Conservation (phyloP, 2,797 vertebrate species). For the Triplophysa yarkandensis region DNA sequence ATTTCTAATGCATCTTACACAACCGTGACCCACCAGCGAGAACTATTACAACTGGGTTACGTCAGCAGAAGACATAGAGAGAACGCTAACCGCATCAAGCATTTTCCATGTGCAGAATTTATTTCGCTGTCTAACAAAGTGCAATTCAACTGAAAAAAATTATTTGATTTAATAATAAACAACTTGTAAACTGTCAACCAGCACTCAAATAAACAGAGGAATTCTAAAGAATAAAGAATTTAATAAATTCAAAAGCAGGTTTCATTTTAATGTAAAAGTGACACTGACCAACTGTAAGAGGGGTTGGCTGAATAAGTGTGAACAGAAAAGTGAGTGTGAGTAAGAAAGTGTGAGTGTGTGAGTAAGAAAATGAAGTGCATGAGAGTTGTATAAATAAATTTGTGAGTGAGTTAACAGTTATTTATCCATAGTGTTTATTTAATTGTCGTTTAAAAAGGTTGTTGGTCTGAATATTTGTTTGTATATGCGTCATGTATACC, state of each 20-base stretch:
- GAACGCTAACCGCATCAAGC: background rate
- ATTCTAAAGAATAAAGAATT: no score
- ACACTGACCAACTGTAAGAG: background rate
- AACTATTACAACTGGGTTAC: slow-evolving; percentile 18
- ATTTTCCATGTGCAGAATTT: background rate
- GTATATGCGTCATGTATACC: no score
- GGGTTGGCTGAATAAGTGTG: background rate
- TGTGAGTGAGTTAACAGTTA: background rate
- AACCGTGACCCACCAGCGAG: slow-evolving; percentile 13
- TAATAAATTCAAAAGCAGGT: background rate
- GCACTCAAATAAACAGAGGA: slow-evolving; percentile 24
- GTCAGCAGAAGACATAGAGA: slow-evolving; percentile 15
- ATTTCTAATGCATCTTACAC: slow-evolving; percentile 18
- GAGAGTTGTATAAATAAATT: background rate
- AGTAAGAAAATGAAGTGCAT: background rate
- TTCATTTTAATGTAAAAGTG: background rate
- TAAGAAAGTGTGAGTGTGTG: no score
- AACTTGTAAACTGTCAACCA: background rate
- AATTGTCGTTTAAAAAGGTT: no score
- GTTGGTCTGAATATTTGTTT: no score
- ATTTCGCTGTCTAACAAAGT: background rate
- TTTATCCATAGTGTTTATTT: no score
- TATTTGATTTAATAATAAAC: no score
- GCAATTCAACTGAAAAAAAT: background rate
- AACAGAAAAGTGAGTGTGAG: background rate